A percentile compares a stretch with the other conserved stretches of the same genome.
These are phyloP conservation scores for Drosophila mauritiana DNA, from an alignment of 1,140 invertebrate genomes.

Conservation along the genomic window DNA sequence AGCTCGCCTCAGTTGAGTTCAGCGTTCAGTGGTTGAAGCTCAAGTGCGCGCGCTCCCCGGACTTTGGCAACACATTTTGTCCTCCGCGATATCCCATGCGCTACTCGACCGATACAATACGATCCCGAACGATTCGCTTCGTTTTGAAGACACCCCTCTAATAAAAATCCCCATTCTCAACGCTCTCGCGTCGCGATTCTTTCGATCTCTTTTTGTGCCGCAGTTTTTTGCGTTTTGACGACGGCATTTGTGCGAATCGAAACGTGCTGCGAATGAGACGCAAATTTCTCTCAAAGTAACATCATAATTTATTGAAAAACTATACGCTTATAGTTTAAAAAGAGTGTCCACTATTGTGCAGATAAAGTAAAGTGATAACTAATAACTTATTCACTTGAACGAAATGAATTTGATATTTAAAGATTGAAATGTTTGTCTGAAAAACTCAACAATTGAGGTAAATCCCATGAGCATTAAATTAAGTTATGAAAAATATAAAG, in stretches of 20 bases:
- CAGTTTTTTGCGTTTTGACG: constrained; percentile 47
- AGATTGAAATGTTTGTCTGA: background rate
- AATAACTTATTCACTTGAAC: background rate
- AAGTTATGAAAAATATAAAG: background rate
- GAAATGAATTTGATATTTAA: background rate
- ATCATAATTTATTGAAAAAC: background rate
- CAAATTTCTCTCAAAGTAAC: background rate
- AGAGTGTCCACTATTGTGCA: constrained; percentile 2
- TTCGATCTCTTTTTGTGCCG: constrained; percentile 19
- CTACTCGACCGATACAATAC: constrained; percentile 1
- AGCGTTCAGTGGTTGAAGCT: constrained; percentile 79
- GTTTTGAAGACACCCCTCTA: background rate
- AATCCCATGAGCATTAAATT: background rate
- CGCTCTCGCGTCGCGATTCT: constrained; percentile 36
- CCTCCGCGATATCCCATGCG: constrained; percentile 30
- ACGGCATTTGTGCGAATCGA: constrained; percentile 53
- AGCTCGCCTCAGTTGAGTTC: constrained; percentile 67
- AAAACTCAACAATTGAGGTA: background rate
- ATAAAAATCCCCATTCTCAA: background rate
- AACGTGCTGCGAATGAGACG: background rate
- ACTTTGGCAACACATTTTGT: constrained; percentile 21
- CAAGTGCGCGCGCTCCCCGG: constrained; percentile 76
- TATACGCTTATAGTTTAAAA: background rate
- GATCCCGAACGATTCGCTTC: background rate
- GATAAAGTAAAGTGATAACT: constrained; percentile 4